phyloP scores from a whole-genome alignment of 2,113 vertebrate genomes.

The Nothocercus nigrocapillus region DNA sequence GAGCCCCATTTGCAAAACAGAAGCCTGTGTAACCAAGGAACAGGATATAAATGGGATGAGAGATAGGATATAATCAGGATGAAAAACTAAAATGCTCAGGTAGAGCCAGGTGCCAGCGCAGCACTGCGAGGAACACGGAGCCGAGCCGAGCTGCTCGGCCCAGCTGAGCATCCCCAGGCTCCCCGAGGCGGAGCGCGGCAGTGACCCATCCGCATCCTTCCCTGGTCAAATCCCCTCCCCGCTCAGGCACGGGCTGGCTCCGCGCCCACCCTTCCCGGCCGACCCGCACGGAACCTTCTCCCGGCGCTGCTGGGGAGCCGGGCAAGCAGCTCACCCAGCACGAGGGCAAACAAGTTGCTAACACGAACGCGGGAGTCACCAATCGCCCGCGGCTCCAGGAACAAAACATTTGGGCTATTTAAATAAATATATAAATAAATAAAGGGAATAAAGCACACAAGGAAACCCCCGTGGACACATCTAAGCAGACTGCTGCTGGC shows the following conservation, averaged over 20 bases:
- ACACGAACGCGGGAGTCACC: slow-evolving; percentile 1
- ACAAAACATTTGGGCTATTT: slow-evolving; percentile 7
- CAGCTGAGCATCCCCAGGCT: fast-evolving
- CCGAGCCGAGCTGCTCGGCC: neutral
- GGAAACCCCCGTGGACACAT: slow-evolving; percentile 62
- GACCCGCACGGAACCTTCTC: neutral
- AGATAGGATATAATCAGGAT: neutral
- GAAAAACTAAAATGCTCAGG: neutral
- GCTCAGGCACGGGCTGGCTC: neutral
- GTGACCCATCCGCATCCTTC: neutral
- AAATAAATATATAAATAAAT: neutral
- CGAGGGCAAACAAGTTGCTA: neutral
- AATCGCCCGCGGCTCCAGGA: slow-evolving; percentile 31
- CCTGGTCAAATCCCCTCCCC: neutral
- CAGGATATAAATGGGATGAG: neutral
- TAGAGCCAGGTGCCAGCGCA: neutral
- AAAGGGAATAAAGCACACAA: neutral
- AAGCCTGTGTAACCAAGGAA: neutral
- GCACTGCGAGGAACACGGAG: neutral
- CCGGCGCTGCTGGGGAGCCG: neutral
- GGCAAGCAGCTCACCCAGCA: fast-evolving
- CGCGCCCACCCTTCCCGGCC: neutral
- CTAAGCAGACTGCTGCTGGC: slow-evolving; percentile 61
- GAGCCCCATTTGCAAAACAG: neutral
- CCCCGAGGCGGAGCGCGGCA: neutral